Base-by-base conservation (phyloP, 2,888 invertebrate species). In the Copidosoma aretas region DNA sequence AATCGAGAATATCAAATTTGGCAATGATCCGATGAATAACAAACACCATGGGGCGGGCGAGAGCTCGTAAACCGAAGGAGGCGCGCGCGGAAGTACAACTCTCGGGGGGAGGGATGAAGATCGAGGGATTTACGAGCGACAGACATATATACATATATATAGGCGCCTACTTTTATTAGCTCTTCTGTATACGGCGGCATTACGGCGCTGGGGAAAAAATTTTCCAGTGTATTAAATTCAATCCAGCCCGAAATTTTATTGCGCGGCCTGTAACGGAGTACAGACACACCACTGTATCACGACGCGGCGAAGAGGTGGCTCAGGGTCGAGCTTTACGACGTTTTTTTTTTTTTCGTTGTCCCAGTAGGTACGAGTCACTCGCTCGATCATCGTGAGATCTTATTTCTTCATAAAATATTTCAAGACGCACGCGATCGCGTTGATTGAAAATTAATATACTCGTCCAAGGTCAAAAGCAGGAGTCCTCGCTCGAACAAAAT, bases 161-260 rank as follows among this genome's bases (percentile, higher is more conserved):
- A n/a, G n/a, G n/a, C n/a, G 66, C 57, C 63, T 63, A 64, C 52
- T 67, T 70, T 70, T 70, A 70, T 70, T 67, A 70, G 70, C 60
- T 63, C 66, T 70, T 63, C 66, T 70, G 66, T 64, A 57, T 32
- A 32, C 8, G 32, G 70, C 57, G 67, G 46, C 67, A 63, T 67
- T 70, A 70, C 60, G 57, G 63, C 22, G 66, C 52, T 49, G 62
- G 65, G 60, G 57, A 65, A 56, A 67, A 66, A 63, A 32, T 32
- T 32, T 63, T 64, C 51, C 63, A 32, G 67, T 66, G 63, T 67
- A 70, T 70, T 60, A 70, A 64, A 67, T 70, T 70, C 66, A 70
- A 67, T 67, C 57, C 32, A 32, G 32, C 43, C 14, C n/a, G n/a
- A 66, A 66, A 70, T 64, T 15, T 57, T 64, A 67, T 70, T 66